phyloP scores from a whole-genome alignment of 30 jellyfish, hydroid and myxozoan species.

The Aurelia sp. region DNA sequence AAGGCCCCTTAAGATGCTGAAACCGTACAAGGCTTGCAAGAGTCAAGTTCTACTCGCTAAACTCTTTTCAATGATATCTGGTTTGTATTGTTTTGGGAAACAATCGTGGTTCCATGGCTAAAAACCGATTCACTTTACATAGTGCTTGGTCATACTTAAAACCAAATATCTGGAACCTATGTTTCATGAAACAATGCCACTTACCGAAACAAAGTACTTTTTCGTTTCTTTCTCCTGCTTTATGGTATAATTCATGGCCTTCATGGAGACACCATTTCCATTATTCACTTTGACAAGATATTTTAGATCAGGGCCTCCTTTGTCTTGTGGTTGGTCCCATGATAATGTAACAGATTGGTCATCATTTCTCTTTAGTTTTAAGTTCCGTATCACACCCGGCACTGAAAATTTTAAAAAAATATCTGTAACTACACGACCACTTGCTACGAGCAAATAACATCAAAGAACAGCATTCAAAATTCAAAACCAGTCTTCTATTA shows the following conservation, averaged over 20 bases:
- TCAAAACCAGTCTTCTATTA: no score
- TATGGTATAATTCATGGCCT: conserved; percentile 16
- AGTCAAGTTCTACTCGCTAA: no score
- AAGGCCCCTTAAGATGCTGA: no score
- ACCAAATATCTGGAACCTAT: background rate
- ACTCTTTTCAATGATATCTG: no score
- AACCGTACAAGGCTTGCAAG: no score
- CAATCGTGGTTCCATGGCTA: no score
- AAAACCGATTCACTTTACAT: no score
- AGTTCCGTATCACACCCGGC: conserved; percentile 60
- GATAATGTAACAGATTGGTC: conserved; percentile 65
- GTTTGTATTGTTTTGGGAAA: no score
- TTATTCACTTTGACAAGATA: conserved; percentile 45
- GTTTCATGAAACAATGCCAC: background rate
- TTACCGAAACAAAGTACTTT: conserved; percentile 52
- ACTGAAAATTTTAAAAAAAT: conserved; percentile 26
- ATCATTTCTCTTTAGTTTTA: conserved; percentile 18
- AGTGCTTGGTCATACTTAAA: no score
- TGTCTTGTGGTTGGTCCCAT: conserved; percentile 74
- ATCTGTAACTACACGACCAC: no score
- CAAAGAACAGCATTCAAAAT: no score
- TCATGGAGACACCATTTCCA: conserved; percentile 24
- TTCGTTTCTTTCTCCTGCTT: conserved; percentile 22
- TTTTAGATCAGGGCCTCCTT: conserved; percentile 47
- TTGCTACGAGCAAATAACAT: no score